These are phyloP conservation scores for Acestrorhynchus altus DNA, from an alignment of 2,797 vertebrate species.

Conservation along the genomic window DNA sequence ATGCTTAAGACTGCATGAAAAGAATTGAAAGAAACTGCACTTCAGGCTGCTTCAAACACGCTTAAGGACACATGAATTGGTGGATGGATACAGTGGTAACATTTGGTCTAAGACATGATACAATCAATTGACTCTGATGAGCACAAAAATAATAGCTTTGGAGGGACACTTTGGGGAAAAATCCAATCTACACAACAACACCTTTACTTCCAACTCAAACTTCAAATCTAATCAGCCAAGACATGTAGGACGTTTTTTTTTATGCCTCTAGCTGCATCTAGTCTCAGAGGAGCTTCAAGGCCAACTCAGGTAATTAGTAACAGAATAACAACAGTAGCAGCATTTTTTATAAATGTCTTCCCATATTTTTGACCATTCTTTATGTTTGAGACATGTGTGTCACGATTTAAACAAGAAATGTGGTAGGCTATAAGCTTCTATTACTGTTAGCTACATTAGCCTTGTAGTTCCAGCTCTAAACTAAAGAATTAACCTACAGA, in stretches of 20 bases:
- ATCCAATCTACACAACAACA: background rate
- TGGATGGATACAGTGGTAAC: background rate
- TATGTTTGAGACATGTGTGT: background rate
- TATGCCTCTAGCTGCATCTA: background rate
- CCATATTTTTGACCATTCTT: background rate
- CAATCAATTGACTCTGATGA: no score
- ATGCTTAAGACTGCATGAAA: background rate
- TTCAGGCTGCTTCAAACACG: background rate
- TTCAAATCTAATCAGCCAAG: background rate
- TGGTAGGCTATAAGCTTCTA: background rate
- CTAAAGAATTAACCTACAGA: background rate
- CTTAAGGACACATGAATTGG: constrained; percentile 25
- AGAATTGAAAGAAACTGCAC: constrained; percentile 51
- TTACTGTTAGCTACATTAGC: background rate
- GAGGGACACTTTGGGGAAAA: background rate
- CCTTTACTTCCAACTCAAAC: background rate
- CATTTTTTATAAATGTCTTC: background rate
- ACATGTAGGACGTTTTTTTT: background rate
- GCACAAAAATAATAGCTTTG: no score
- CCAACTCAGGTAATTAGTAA: no score
- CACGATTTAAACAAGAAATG: background rate
- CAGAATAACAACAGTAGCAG: background rate
- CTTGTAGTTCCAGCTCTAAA: background rate
- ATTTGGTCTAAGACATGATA: background rate
- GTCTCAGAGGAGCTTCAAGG: background rate